Evolutionary conservation across 2,797 vertebrate genomes (phyloP).

Genomic region (Mycteria americana): DNA sequence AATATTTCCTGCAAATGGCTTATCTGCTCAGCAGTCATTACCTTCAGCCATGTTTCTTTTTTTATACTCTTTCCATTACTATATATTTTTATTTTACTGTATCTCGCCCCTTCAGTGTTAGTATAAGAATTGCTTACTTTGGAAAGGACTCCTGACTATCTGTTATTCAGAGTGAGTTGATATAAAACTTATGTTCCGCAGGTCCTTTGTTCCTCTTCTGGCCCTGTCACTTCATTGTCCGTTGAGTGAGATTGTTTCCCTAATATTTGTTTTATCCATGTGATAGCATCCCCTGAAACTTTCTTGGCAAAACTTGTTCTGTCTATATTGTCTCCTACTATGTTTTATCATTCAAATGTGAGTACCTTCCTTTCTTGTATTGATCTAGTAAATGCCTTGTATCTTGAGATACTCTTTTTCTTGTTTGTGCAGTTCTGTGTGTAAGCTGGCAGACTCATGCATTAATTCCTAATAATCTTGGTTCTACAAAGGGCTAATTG

Average conservation of each 20-base stretch:
- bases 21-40: neutral
- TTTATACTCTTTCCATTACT: neutral
- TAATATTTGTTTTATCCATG: neutral
- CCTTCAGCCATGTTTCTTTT: neutral
- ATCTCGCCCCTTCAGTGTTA: neutral
- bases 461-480: neutral
- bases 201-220: neutral
- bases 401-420: neutral
- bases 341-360: neutral
- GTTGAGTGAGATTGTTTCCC: neutral
- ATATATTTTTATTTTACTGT: neutral
- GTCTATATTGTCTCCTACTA: neutral
- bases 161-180: neutral
- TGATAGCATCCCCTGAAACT: neutral
- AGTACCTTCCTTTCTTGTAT: neutral
- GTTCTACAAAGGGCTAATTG: neutral
- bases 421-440: neutral
- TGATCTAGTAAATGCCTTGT: neutral
- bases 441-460: neutral
- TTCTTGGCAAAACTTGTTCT: neutral
- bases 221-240: neutral
- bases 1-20: neutral
- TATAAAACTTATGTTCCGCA: neutral
- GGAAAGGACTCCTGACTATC: neutral
- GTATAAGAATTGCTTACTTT: neutral